Percentiles rank a stretch among this genome's conserved stretches.
phyloP scores from a whole-genome alignment of 1,140 invertebrate species.

The Reticulitermes speratus region DNA sequence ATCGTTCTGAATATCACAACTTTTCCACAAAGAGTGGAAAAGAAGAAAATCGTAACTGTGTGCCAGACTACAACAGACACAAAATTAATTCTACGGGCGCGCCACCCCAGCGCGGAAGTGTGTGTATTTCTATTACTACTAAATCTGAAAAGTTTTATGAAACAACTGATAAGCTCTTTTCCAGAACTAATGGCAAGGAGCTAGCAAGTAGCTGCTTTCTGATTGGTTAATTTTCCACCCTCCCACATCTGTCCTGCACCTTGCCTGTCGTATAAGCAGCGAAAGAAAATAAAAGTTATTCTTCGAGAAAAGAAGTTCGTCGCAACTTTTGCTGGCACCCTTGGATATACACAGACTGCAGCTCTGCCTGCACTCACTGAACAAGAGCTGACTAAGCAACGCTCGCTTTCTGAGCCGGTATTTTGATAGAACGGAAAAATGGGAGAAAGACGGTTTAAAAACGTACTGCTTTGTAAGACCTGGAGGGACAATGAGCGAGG shows the following conservation, averaged over 20 bases:
- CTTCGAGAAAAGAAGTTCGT: not conserved
- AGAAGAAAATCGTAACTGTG: not conserved
- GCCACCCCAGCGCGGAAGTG: not conserved
- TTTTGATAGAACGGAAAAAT: no score
- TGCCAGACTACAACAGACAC: not conserved
- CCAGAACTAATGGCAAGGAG: not conserved
- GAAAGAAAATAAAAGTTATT: slow-evolving; percentile 6
- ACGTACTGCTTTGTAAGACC: no score
- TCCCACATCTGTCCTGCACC: not conserved
- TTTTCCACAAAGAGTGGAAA: not conserved
- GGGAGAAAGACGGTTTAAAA: no score
- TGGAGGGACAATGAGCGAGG: no score
- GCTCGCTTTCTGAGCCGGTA: no score
- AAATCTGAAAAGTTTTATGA: not conserved
- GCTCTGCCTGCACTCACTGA: not conserved
- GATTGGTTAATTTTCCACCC: slow-evolving; percentile 18
- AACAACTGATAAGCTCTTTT: slow-evolving; percentile 4
- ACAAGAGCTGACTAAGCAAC: not conserved
- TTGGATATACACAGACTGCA: not conserved
- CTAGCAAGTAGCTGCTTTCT: not conserved
- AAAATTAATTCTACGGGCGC: not conserved
- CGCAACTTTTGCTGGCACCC: not conserved
- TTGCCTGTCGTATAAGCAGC: not conserved
- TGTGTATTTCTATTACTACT: not conserved
- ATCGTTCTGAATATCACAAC: not conserved